Base-by-base conservation (phyloP, 2,888 invertebrate genomes). In the Lasioglossum villosulum region DNA sequence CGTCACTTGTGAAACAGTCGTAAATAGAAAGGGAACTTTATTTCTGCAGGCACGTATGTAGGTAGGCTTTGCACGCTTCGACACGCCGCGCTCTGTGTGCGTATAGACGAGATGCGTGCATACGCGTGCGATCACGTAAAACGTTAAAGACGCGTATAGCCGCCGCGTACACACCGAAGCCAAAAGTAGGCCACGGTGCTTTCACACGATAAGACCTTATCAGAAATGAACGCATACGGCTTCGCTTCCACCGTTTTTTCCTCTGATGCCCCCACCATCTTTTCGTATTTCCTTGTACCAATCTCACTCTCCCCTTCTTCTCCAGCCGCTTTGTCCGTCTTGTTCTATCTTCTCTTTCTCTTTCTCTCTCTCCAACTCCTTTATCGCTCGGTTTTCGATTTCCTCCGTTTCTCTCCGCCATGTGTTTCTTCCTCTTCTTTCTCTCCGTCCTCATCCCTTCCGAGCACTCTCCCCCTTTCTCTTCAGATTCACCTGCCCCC, bases 131-230 rank as follows among this genome's bases (percentile, higher is more conserved):
- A 84, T 83, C 85, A 78, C 85, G 86, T 86, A 80, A 80, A 68
- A 87, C 89, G 83, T 80, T 83, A 83, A 85, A 83, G 82, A 80
- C 84, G 86, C 86, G 86, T 83, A 87, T 81, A 87, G 82, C 86
- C 83, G 82, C 86, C 83, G 87, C 88, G 88, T 68, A 39, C 86
- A 85, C 79, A 52, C 52, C 73, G 77, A 84, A 91, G 52, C n/a
- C 92, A 91, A 93, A 94, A 93, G 94, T 94, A 94, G 94, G 94
- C 94, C 94, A 94, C 93, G 93, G 94, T 93, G 94, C 94, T 94
- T 94, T 94, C 94, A 94, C 94, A 94, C 93, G 94, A 94, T 94
- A 94, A 94, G 92, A 91, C 91, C 92, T 94, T 94, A 94, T 94
- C 94, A 92, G 91, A 91, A 91, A 52, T 90, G 89, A 92, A 89